phyloP scores from a whole-genome alignment of 2,797 vertebrate genomes.

The Microchirus variegatus region DNA sequence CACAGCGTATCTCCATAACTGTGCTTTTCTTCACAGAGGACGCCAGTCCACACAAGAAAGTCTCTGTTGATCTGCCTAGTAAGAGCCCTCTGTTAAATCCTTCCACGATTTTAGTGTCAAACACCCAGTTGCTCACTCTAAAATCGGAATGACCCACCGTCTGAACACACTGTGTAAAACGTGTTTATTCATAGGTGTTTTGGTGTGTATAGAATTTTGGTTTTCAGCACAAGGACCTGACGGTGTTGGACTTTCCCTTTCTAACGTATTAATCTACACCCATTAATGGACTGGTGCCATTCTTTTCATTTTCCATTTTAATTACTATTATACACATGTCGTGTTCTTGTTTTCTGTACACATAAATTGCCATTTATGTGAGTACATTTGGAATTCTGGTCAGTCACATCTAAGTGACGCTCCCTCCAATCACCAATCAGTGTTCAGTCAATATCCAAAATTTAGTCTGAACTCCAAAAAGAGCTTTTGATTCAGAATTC shows the following conservation, averaged over 20 bases:
- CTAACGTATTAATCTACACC: constrained; percentile 60
- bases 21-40: constrained; percentile 85
- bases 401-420: neutral
- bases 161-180: constrained; percentile 53
- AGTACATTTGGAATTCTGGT: constrained; percentile 49
- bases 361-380: constrained; percentile 29
- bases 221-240: constrained; percentile 23
- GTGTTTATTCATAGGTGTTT: constrained; percentile 37
- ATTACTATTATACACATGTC: neutral
- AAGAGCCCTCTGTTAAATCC: constrained; percentile 74
- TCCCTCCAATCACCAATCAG: neutral
- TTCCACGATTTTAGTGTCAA: constrained; percentile 45
- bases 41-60: constrained; percentile 82
- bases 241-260: constrained; percentile 7
- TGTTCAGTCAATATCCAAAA: neutral
- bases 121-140: constrained; percentile 30
- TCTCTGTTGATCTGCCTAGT: constrained; percentile 85
- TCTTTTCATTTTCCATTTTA: neutral
- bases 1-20: constrained; percentile 53
- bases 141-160: constrained; percentile 37
- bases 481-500: constrained; percentile 44
- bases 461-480: neutral
- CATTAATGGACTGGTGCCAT: constrained; percentile 12
- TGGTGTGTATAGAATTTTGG: constrained; percentile 54
- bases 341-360: constrained; percentile 7